Conservation (phyloP, 2,113 vertebrate genomes). For the Theristicus caerulescens region DNA sequence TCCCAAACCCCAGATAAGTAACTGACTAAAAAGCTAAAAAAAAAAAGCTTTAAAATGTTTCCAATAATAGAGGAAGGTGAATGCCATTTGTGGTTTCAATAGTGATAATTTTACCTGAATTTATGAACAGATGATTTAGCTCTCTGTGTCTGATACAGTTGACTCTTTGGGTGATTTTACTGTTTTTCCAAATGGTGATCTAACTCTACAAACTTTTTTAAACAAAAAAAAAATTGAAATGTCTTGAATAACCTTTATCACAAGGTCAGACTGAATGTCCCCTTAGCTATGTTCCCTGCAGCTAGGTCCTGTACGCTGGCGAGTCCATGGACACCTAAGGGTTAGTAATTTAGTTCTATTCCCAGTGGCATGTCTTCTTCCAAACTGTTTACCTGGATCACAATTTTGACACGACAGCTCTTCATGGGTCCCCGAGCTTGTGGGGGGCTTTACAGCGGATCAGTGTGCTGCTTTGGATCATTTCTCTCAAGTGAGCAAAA, state of each 20-base stretch:
- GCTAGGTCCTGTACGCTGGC: not conserved
- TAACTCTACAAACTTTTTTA: not conserved
- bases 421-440: not conserved
- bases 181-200: not conserved
- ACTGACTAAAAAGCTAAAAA: not conserved
- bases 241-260: not conserved
- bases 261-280: not conserved
- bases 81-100: not conserved
- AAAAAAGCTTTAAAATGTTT: not conserved
- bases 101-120: not conserved
- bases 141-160: not conserved
- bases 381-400: not conserved
- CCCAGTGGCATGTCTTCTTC: not conserved
- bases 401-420: rapidly evolving
- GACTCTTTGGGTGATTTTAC: not conserved
- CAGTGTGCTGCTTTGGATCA: not conserved
- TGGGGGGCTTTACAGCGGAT: rapidly evolving
- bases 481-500: not conserved
- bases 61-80: not conserved
- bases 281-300: not conserved
- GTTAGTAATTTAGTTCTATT: not conserved
- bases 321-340: not conserved
- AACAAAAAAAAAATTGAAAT: not conserved
- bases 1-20: not conserved
- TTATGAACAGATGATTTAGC: not conserved